Evolutionary conservation across 2,888 invertebrate genomes (phyloP).

Genomic region (Onchidella celtica): DNA sequence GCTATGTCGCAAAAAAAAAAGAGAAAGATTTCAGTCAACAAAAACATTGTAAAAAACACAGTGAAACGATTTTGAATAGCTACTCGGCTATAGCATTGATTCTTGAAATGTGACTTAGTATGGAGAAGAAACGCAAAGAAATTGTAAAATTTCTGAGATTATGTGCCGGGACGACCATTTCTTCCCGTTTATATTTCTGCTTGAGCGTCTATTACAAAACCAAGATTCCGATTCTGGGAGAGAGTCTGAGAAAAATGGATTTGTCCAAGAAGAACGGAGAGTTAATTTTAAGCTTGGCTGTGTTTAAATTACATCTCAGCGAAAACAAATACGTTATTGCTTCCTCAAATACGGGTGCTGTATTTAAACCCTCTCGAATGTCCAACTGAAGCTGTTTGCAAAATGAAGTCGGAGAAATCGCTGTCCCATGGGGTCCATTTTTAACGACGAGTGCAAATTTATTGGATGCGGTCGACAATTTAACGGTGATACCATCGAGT

Average conservation of each 20-base stretch:
- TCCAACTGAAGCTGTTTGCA: background rate
- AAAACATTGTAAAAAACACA: too few species aligned
- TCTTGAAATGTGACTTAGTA: too few species aligned
- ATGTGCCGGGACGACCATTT: too few species aligned
- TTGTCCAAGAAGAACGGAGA: background rate
- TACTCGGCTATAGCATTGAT: too few species aligned
- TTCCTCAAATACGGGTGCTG: background rate
- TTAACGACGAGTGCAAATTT: conserved; percentile 11
- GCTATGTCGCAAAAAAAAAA: too few species aligned
- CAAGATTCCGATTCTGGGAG: too few species aligned
- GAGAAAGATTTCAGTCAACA: too few species aligned
- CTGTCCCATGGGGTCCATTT: background rate
- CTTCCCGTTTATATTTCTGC: too few species aligned
- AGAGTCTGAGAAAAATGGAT: background rate
- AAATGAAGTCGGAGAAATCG: background rate
- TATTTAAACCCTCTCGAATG: background rate
- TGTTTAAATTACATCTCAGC: background rate
- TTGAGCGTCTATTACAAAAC: too few species aligned
- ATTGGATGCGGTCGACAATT: background rate
- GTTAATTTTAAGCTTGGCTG: conserved; percentile 27
- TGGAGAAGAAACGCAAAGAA: too few species aligned
- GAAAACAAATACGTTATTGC: conserved; percentile 13
- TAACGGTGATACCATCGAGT: background rate
- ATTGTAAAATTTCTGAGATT: too few species aligned
- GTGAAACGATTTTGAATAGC: too few species aligned